These are phyloP conservation scores for Lineus longissimus DNA, from an alignment of 1,140 invertebrate genomes.

Conservation along the genomic window DNA sequence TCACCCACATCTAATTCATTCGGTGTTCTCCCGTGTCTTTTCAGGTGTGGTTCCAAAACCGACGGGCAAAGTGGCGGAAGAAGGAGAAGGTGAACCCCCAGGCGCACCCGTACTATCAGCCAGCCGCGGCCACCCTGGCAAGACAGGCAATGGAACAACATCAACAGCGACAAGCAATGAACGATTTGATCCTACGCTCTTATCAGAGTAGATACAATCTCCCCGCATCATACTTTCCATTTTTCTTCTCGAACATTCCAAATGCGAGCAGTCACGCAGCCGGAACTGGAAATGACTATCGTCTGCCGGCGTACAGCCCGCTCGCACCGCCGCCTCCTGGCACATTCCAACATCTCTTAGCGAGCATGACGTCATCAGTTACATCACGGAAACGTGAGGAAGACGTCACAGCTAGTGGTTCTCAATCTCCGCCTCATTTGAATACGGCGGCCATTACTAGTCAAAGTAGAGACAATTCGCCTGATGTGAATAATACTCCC, in stretches of 20 bases:
- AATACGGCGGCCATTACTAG: background rate
- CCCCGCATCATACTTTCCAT: conserved; percentile 31
- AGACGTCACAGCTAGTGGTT: conserved; percentile 55
- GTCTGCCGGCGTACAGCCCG: conserved; percentile 1
- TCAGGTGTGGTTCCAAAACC: conserved; percentile 99
- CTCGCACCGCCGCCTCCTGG: conserved; percentile 46
- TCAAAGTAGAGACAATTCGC: background rate
- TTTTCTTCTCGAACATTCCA: conserved; percentile 14
- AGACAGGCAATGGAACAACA: conserved; percentile 59
- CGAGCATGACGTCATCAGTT: conserved; percentile 65
- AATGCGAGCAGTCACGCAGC: conserved; percentile 6
- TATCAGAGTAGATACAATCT: conserved; percentile 24
- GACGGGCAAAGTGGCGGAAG: conserved; percentile 97
- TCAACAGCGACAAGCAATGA: conserved; percentile 63
- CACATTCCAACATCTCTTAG: conserved; percentile 80
- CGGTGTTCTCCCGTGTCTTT: conserved; percentile 16
- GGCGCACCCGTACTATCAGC: conserved; percentile 73
- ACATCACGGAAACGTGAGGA: conserved; percentile 46
- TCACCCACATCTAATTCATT: no score
- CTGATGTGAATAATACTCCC: background rate
- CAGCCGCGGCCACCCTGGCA: conserved; percentile 65
- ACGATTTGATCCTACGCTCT: conserved; percentile 15
- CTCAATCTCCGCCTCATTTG: background rate
- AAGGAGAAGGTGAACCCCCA: conserved; percentile 71
- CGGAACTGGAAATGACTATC: background rate